A percentile compares a stretch with the other conserved stretches of the same genome.
Conservation (phyloP, 2,797 vertebrate species). For the Melopsittacus undulatus region DNA sequence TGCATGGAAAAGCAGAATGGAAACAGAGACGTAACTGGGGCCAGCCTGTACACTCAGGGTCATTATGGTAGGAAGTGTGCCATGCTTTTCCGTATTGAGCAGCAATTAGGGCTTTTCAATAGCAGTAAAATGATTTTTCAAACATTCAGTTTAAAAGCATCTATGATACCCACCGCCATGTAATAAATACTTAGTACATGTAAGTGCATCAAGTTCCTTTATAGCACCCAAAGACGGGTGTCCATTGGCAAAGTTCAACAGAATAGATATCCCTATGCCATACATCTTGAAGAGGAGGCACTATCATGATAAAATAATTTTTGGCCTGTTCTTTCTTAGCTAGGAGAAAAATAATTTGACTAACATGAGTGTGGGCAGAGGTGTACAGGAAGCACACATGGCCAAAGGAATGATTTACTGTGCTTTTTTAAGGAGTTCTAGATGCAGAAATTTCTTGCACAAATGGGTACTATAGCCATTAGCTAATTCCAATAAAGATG, state of each 20-base stretch:
- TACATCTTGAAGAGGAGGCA: neutral
- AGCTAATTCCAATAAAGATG: neutral
- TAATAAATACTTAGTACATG: neutral
- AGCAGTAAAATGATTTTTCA: neutral
- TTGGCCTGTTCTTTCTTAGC: neutral
- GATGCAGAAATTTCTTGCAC: neutral
- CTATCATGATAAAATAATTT: neutral
- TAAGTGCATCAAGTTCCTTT: neutral
- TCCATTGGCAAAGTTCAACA: rapidly evolving
- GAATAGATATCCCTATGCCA: neutral
- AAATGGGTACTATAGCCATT: neutral
- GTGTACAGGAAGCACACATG: neutral
- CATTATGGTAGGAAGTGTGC: neutral
- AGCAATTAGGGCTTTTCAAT: neutral
- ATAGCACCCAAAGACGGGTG: neutral
- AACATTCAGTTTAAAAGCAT: neutral
- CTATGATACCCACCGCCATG: neutral
- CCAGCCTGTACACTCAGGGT: neutral
- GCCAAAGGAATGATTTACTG: neutral
- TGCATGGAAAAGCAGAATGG: neutral
- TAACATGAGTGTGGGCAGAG: neutral
- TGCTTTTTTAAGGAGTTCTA: neutral
- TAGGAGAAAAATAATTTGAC: neutral
- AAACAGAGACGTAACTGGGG: neutral
- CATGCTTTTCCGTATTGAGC: neutral